Evolutionary conservation across 2,888 invertebrate genomes (phyloP).

Genomic region (Xestobium rufovillosum): DNA sequence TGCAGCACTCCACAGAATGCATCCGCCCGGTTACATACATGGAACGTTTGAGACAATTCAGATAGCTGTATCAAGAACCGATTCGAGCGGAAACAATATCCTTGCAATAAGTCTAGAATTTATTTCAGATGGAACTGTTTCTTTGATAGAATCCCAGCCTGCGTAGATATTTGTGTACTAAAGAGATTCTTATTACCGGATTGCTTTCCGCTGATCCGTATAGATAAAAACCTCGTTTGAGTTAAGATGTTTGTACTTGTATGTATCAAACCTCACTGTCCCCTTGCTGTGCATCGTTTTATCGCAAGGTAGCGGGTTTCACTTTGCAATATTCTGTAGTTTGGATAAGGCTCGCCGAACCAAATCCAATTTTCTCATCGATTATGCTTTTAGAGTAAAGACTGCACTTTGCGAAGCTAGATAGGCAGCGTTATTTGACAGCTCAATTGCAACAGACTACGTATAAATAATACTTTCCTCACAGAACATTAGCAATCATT

Average conservation of each 20-base stretch:
- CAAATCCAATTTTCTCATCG: no score
- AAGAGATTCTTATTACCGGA: conserved; percentile 35
- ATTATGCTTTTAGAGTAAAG: no score
- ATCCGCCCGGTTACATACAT: conserved; percentile 20
- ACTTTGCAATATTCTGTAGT: no score
- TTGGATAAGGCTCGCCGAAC: no score
- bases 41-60: conserved; percentile 27
- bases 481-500: no score
- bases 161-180: conserved; percentile 36
- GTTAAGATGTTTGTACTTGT: conserved; percentile 32
- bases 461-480: no score
- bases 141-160: conserved; percentile 33
- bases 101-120: conserved; percentile 35
- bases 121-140: conserved; percentile 33
- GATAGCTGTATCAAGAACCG: conserved; percentile 33
- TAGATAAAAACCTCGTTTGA: conserved; percentile 37
- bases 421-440: no score
- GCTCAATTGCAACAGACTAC: no score
- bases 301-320: no score
- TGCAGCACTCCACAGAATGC: conserved; percentile 25
- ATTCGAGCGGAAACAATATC: conserved; percentile 37
- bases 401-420: no score
- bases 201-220: conserved; percentile 25
- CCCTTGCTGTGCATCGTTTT: no score
- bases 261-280: conserved; percentile 19